A percentile compares a stretch with the other conserved stretches of the same genome.
Conservation (phyloP, 1,140 invertebrate species). For the Homarus americanus region DNA sequence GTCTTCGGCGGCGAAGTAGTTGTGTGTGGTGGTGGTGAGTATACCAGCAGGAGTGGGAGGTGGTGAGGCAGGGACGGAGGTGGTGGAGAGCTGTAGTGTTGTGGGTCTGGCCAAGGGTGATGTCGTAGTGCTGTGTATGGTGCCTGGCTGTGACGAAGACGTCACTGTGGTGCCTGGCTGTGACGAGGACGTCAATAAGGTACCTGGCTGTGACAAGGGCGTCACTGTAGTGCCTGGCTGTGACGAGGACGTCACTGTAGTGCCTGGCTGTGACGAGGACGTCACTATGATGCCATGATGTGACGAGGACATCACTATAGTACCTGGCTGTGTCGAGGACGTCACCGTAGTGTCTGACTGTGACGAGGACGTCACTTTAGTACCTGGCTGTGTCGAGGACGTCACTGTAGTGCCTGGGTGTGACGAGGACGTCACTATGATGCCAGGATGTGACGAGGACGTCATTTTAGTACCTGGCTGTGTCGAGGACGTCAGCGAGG, state of each 20-base stretch:
- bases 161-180: not conserved
- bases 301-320: not conserved
- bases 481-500: not conserved
- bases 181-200: not conserved
- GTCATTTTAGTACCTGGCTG: not conserved
- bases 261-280: not conserved
- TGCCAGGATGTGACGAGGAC: not conserved
- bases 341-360: not conserved
- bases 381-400: slow-evolving; percentile 8
- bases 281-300: not conserved
- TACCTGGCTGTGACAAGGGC: not conserved
- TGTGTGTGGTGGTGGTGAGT: not conserved
- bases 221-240: not conserved
- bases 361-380: not conserved
- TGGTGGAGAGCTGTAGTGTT: not conserved
- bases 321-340: not conserved
- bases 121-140: not conserved
- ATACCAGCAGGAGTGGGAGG: not conserved
- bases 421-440: not conserved
- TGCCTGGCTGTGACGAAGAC: not conserved
- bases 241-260: not conserved
- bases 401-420: not conserved
- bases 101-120: not conserved
- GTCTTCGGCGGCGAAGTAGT: not conserved
- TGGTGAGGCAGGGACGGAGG: not conserved